Evolutionary conservation across 2,888 invertebrate genomes (phyloP).

Genomic region (Hyles lineata): DNA sequence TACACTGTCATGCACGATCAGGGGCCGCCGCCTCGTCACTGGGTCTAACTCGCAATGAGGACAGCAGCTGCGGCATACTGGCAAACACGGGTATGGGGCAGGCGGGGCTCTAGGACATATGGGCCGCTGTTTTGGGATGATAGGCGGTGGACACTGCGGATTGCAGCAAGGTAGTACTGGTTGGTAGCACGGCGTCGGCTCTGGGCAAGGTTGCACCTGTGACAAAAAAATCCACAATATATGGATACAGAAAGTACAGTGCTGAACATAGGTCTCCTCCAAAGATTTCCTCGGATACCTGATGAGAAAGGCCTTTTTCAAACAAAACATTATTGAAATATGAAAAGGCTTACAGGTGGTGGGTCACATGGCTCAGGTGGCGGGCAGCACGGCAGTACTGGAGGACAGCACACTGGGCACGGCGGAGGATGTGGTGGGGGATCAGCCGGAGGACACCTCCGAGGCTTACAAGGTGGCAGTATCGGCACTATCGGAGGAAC

Average conservation of each 20-base stretch:
- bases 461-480: slow-evolving; percentile 69
- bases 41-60: slow-evolving; percentile 78
- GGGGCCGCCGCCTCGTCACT: slow-evolving; percentile 83
- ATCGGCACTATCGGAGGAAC: slow-evolving; percentile 76
- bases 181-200: slow-evolving; percentile 72
- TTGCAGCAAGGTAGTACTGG: slow-evolving; percentile 77
- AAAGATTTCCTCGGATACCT: no score
- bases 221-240: slow-evolving; percentile 38
- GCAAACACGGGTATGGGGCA: slow-evolving; percentile 77
- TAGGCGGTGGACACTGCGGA: slow-evolving; percentile 83
- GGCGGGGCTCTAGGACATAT: slow-evolving; percentile 78
- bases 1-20: slow-evolving; percentile 84
- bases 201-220: slow-evolving; percentile 72
- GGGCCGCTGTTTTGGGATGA: slow-evolving; percentile 76
- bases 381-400: slow-evolving; percentile 75
- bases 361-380: slow-evolving; percentile 75
- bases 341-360: slow-evolving; percentile 67
- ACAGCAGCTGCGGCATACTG: slow-evolving; percentile 76
- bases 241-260: not conserved
- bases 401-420: slow-evolving; percentile 70
- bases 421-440: slow-evolving; percentile 65
- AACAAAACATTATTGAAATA: not conserved
- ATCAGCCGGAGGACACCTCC: slow-evolving; percentile 63
- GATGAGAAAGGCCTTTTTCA: no score
- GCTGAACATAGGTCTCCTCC: not conserved